phyloP scores from a whole-genome alignment of 1,140 invertebrate species.

The Charaxes varanes region DNA sequence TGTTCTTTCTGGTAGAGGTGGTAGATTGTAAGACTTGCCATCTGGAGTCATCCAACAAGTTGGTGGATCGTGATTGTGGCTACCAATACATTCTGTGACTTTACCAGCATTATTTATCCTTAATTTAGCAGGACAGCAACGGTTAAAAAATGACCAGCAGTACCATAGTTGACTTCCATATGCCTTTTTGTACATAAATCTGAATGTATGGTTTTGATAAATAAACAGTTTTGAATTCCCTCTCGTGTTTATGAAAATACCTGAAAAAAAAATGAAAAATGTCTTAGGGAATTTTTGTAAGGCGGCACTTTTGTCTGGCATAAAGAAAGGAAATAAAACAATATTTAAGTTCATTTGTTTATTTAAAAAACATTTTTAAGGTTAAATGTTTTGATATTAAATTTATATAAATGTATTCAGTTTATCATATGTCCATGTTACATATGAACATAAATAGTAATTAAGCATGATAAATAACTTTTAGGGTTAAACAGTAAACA shows the following conservation, averaged over 20 bases:
- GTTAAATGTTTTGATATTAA: too few species aligned
- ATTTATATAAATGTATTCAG: too few species aligned
- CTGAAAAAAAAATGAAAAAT: slow-evolving; percentile 36
- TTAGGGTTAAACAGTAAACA: too few species aligned
- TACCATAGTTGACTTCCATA: slow-evolving; percentile 69
- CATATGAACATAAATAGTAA: too few species aligned
- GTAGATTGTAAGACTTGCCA: slow-evolving; percentile 60
- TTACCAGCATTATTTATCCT: slow-evolving; percentile 61
- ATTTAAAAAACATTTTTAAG: too few species aligned
- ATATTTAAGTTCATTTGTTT: too few species aligned
- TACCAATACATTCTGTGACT: slow-evolving; percentile 58
- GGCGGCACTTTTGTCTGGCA: too few species aligned
- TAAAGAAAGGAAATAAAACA: slow-evolving; percentile 33
- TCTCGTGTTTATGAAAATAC: slow-evolving; percentile 68
- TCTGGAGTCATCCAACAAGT: slow-evolving; percentile 67
- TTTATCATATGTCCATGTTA: too few species aligned
- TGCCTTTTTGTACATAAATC: slow-evolving; percentile 69
- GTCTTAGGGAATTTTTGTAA: too few species aligned
- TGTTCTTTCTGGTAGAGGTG: slow-evolving; percentile 44
- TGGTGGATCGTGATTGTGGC: slow-evolving; percentile 63
- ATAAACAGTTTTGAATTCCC: slow-evolving; percentile 68
- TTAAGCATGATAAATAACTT: too few species aligned
- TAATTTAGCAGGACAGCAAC: slow-evolving; percentile 61
- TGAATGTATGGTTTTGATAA: slow-evolving; percentile 67
- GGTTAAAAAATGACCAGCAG: slow-evolving; percentile 68